These are phyloP conservation scores for Acanthisitta chloris DNA, from an alignment of 2,113 vertebrate genomes.

Conservation along the genomic window DNA sequence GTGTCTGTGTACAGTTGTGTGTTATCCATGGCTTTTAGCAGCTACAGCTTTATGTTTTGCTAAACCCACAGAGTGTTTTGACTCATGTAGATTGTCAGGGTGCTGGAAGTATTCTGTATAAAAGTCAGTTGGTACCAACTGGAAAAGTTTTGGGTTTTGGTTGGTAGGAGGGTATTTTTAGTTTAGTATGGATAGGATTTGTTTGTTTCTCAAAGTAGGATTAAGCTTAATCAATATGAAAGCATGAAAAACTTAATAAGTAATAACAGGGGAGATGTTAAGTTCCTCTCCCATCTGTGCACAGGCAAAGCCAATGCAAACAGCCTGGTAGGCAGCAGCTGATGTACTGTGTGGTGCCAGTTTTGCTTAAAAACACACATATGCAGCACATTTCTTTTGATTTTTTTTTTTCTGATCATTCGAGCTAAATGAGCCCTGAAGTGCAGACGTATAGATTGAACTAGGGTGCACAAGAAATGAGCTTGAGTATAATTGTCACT, in stretches of 20 bases:
- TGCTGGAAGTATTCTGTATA: not conserved
- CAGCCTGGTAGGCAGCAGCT: conserved; percentile 49
- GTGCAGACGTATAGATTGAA: not conserved
- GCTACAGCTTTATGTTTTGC: not conserved
- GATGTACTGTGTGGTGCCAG: conserved; percentile 18
- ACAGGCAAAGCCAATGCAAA: conserved; percentile 47
- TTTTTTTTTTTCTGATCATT: conserved; percentile 36
- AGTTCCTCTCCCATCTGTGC: conserved; percentile 55
- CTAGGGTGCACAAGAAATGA: not conserved
- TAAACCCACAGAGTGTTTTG: not conserved
- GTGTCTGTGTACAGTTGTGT: not conserved
- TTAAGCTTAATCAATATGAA: conserved; percentile 43
- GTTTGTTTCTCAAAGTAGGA: conserved; percentile 35
- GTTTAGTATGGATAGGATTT: not conserved
- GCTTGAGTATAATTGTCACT: not conserved
- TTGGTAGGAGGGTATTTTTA: not conserved
- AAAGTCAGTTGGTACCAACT: not conserved
- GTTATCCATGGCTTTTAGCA: not conserved
- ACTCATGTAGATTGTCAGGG: not conserved
- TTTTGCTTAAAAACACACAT: conserved; percentile 41
- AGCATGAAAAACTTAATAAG: conserved; percentile 12
- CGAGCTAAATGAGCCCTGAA: not conserved
- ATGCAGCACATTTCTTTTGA: not conserved
- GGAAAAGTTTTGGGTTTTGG: not conserved
- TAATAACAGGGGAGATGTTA: conserved; percentile 28